Evolutionary conservation across 2,888 invertebrate genomes (phyloP).

Genomic region (Drosophila paranaensis): DNA sequence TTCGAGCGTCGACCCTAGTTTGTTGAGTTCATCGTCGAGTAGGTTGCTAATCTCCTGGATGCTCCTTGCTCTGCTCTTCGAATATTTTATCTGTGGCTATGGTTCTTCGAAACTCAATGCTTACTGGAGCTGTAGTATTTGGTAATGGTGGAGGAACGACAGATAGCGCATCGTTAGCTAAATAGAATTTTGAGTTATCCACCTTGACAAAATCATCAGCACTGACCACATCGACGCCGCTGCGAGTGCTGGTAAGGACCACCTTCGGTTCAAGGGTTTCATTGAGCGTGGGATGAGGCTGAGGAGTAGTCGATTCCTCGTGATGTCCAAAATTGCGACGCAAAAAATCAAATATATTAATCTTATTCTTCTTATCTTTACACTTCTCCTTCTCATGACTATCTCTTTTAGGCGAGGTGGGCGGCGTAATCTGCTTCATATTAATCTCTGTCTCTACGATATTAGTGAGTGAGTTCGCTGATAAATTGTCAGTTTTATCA

Average conservation of each 20-base stretch:
- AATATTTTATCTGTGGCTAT: slow-evolving; percentile 82
- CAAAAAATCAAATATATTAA: slow-evolving; percentile 84
- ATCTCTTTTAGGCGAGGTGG: slow-evolving; percentile 68
- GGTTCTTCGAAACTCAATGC: slow-evolving; percentile 82
- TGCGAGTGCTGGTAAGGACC: slow-evolving; percentile 56
- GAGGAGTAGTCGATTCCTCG: slow-evolving; percentile 63
- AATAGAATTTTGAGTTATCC: slow-evolving; percentile 83
- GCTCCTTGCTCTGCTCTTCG: slow-evolving; percentile 79
- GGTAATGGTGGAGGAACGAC: slow-evolving; percentile 64
- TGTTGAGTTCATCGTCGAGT: slow-evolving; percentile 83
- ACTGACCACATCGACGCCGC: slow-evolving; percentile 75
- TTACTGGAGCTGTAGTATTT: slow-evolving; percentile 80
- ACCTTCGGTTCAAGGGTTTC: slow-evolving; percentile 57
- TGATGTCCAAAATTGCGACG: slow-evolving; percentile 84
- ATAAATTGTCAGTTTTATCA: slow-evolving; percentile 64
- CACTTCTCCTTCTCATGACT: slow-evolving; percentile 23
- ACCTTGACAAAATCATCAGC: slow-evolving; percentile 71
- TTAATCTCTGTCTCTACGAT: slow-evolving; percentile 83
- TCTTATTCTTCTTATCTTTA: slow-evolving; percentile 80
- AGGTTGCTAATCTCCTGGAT: slow-evolving; percentile 82
- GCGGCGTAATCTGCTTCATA: slow-evolving; percentile 80
- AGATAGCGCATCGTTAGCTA: slow-evolving; percentile 64
- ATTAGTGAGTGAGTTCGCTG: slow-evolving; percentile 66
- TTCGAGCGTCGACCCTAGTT: slow-evolving; percentile 55
- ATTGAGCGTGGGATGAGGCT: slow-evolving; percentile 51